phyloP scores from a whole-genome alignment of 2,797 vertebrate species.

The Psittacula echo region DNA sequence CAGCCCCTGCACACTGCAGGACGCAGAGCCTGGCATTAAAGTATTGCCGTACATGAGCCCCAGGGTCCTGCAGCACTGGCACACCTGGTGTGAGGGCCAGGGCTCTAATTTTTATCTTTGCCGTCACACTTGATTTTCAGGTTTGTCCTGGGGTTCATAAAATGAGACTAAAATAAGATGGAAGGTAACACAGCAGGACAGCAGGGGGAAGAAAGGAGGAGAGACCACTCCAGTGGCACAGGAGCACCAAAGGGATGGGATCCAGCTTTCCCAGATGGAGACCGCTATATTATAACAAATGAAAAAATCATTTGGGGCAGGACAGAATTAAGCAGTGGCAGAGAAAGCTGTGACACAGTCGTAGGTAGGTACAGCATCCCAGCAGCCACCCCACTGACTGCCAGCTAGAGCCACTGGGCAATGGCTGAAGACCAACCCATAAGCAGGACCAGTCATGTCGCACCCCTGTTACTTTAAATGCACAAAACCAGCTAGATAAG shows the following conservation, averaged over 20 bases:
- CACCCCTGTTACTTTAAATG: background rate
- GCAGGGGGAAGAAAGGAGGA: background rate
- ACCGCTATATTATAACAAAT: background rate
- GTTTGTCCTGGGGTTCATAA: constrained; percentile 27
- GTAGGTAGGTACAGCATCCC: background rate
- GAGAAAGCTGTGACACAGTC: background rate
- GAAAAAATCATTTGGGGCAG: background rate
- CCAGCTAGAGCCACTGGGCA: background rate
- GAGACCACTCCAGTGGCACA: rapidly evolving
- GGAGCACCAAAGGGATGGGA: background rate
- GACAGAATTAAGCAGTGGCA: background rate
- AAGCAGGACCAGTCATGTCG: background rate
- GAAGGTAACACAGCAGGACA: background rate
- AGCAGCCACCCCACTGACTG: background rate
- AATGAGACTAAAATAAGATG: background rate
- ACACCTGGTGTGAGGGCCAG: background rate
- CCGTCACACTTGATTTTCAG: background rate
- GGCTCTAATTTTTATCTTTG: background rate
- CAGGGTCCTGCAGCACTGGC: background rate
- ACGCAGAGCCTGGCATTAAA: background rate
- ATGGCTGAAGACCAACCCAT: background rate
- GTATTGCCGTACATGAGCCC: rapidly evolving
- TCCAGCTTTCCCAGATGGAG: background rate
- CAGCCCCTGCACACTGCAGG: background rate
- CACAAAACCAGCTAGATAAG: background rate